phyloP scores from a whole-genome alignment of 1,140 invertebrate species.

The Thalassaphorura encarpata region DNA sequence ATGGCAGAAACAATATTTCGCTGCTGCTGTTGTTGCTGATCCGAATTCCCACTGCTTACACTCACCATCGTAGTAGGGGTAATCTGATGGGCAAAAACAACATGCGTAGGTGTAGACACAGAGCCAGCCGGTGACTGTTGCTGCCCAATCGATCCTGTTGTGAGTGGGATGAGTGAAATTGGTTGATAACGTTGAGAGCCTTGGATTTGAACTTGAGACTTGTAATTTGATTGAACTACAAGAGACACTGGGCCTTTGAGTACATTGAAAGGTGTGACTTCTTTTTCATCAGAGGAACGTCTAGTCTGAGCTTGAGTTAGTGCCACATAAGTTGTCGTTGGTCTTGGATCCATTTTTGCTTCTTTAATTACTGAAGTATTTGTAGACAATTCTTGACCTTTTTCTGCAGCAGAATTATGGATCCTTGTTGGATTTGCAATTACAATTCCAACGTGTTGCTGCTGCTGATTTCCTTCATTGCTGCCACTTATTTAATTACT shows the following conservation, averaged over 20 bases:
- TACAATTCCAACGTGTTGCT: too few species aligned
- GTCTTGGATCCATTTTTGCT: too few species aligned
- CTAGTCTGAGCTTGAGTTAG: too few species aligned
- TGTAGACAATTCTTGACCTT: slow-evolving; percentile 1
- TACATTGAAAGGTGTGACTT: slow-evolving; percentile 18
- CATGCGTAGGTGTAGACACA: slow-evolving; percentile 12
- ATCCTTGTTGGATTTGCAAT: too few species aligned
- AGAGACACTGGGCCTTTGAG: slow-evolving; percentile 22
- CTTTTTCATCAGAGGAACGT: too few species aligned
- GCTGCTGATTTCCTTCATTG: slow-evolving; percentile 10
- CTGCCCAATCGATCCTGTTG: too few species aligned
- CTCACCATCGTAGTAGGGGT: slow-evolving; percentile 17
- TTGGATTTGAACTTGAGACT: slow-evolving; percentile 18
- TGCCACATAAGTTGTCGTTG: too few species aligned
- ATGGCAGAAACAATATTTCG: too few species aligned
- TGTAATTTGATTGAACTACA: slow-evolving; percentile 17
- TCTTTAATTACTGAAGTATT: background rate
- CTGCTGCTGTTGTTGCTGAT: too few species aligned
- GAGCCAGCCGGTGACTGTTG: slow-evolving; percentile 9
- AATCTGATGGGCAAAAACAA: slow-evolving; percentile 27
- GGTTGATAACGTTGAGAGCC: slow-evolving; percentile 11
- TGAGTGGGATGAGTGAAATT: slow-evolving; percentile 25
- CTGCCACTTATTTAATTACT: background rate
- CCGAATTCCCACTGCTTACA: too few species aligned
- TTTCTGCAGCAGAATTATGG: too few species aligned